phyloP scores from a whole-genome alignment of 2,113 vertebrate genomes.

The Phaethornis superciliosus region DNA sequence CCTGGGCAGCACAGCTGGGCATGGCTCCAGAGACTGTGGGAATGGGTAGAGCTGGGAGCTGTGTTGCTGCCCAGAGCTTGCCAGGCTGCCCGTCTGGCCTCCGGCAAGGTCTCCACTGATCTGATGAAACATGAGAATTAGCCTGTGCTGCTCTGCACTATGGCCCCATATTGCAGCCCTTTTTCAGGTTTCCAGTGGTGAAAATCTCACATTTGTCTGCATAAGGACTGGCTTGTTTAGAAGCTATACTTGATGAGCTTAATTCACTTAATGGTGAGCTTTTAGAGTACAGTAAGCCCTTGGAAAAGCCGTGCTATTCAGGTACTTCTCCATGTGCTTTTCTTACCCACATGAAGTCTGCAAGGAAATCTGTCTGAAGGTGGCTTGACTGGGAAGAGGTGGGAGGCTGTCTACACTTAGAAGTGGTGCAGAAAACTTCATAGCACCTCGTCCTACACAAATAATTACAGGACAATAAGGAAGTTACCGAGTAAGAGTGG shows the following conservation, averaged over 20 bases:
- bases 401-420: neutral
- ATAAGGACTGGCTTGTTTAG: neutral
- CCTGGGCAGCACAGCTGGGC: neutral
- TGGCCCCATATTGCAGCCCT: neutral
- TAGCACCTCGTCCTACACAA: neutral
- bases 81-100: fast-evolving
- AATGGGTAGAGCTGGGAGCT: neutral
- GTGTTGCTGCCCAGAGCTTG: neutral
- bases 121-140: neutral
- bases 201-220: neutral
- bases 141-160: fast-evolving
- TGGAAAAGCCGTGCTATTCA: fast-evolving
- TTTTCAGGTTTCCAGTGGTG: neutral
- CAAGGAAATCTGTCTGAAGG: neutral
- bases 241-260: neutral
- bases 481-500: neutral
- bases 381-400: neutral
- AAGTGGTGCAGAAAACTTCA: neutral
- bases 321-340: neutral
- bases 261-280: neutral
- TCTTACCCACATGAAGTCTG: neutral
- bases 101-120: fast-evolving
- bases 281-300: neutral
- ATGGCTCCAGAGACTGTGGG: fast-evolving
- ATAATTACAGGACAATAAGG: neutral